Evolutionary conservation across 2,888 invertebrate genomes (phyloP).

Genomic region (Tachina lurida): DNA sequence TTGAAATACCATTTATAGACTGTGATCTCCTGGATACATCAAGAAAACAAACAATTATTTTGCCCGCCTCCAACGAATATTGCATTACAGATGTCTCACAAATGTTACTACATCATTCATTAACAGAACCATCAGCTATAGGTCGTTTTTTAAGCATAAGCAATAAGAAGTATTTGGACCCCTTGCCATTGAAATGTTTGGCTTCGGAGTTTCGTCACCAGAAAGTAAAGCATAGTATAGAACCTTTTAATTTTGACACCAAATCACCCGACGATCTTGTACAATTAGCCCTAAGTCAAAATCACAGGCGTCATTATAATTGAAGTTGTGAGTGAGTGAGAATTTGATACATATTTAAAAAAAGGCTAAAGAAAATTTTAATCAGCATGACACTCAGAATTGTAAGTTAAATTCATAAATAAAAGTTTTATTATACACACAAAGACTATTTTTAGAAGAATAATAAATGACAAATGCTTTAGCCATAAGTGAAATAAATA

Average conservation of each 20-base stretch:
- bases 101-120: slow-evolving; percentile 45
- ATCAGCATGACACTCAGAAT: background rate
- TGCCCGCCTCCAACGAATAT: slow-evolving; percentile 71
- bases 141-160: slow-evolving; percentile 73
- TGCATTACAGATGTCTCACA: slow-evolving; percentile 72
- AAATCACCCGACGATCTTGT: slow-evolving; percentile 80
- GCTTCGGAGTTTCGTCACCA: slow-evolving; percentile 3
- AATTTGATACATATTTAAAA: background rate
- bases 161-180: slow-evolving; percentile 66
- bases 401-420: slow-evolving; percentile 1
- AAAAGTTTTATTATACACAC: background rate
- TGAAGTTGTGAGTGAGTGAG: background rate
- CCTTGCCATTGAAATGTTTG: slow-evolving; percentile 41
- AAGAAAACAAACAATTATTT: slow-evolving; percentile 2
- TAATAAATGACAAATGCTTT: too few relatives aligned
- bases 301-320: slow-evolving; percentile 72
- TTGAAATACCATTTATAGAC: slow-evolving; percentile 76
- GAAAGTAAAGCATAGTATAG: slow-evolving; percentile 73
- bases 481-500: too few relatives aligned
- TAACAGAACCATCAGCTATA: slow-evolving; percentile 72
- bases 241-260: slow-evolving; percentile 78
- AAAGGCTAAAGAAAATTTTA: background rate
- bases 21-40: slow-evolving; percentile 73
- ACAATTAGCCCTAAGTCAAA: slow-evolving; percentile 76
- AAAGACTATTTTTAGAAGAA: too few relatives aligned